These are phyloP conservation scores for Elmis aenea DNA, from an alignment of 2,888 invertebrate genomes.

Conservation along the genomic window DNA sequence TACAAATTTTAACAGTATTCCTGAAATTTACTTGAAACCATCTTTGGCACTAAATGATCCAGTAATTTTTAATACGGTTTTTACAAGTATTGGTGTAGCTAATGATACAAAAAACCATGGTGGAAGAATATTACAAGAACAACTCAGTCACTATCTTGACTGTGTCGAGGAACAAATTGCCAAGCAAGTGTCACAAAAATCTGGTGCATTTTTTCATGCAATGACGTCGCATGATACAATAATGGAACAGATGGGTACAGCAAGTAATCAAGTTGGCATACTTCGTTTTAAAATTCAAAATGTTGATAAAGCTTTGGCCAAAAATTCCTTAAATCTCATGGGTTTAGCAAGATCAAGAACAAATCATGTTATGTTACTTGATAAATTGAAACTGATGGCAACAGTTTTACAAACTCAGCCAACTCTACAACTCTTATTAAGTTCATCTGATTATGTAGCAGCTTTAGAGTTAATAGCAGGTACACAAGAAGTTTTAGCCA, in stretches of 20 bases:
- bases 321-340: slow-evolving; percentile 73
- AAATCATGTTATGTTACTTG: slow-evolving; percentile 62
- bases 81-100: slow-evolving; percentile 57
- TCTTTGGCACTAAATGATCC: slow-evolving; percentile 74
- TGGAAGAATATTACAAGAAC: slow-evolving; percentile 75
- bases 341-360: slow-evolving; percentile 61
- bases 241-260: slow-evolving; percentile 88
- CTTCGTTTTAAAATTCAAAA: slow-evolving; percentile 70
- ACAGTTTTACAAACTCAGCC: slow-evolving; percentile 98
- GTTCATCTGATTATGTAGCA: slow-evolving; percentile 95
- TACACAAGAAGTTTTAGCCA: slow-evolving; percentile 88
- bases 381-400: slow-evolving; percentile 83
- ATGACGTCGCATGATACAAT: slow-evolving; percentile 98
- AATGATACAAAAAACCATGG: slow-evolving; percentile 41
- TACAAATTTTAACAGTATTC: slow-evolving; percentile 64
- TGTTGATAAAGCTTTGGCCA: slow-evolving; percentile 74
- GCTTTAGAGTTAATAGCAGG: slow-evolving; percentile 95
- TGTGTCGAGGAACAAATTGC: slow-evolving; percentile 92
- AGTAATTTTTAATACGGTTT: slow-evolving; percentile 78
- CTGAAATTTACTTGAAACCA: slow-evolving; percentile 78
- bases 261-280: slow-evolving; percentile 68
- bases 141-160: slow-evolving; percentile 90
- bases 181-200: slow-evolving; percentile 88
- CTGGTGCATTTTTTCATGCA: slow-evolving; percentile 95
- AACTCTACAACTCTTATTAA: slow-evolving; percentile 88